Base-by-base conservation (phyloP, 2,113 vertebrate genomes). In the Etheostoma cragini region DNA sequence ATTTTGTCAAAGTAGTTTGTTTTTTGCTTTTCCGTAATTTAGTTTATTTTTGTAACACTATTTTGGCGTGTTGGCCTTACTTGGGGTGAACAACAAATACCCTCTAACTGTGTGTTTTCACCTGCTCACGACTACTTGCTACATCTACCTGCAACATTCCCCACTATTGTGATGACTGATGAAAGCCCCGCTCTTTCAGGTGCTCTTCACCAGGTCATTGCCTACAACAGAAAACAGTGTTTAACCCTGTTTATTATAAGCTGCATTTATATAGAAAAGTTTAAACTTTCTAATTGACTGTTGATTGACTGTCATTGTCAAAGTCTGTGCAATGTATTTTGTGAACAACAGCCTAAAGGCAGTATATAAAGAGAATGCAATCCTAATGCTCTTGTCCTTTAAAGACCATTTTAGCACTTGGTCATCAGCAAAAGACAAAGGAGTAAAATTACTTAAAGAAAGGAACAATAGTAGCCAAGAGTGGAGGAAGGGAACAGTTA, bases 191-290 rank as follows among this genome's bases (percentile, higher is more conserved):
- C 5, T 46, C 8, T 19, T 10, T 24, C 1, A 42, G 33, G 2
- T n/a, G 17, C 26, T 46, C 65, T 54, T 45, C 67, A 61, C 76
- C 54, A 78, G 56, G 45, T 68, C 64, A 30, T 69, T 24, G 22
- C 6, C 13, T 67, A 30, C 33, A 11, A 57, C 17, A 57, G 24
- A 74, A 65, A 62, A 49, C 22, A 35, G 30, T 26, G 70, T 83
- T 65, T 54, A 53, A 88, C 83, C 22, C 57, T 72, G 76, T 79
- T 77, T 8, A 72, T 66, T n/a, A 58, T 42, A 1, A 61, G 66
- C 30, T 53, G 30, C 46, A 30, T 69, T 53, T n/a, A 42, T 33
- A 0, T 53, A 63, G 63, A 33, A 47, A 64, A 64, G 64, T 47
- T 71, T 62, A 1, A 78, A 15, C 8, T 13, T 62, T 71, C 63